Conservation (phyloP, 1,140 invertebrate species). For the Apis florea region DNA sequence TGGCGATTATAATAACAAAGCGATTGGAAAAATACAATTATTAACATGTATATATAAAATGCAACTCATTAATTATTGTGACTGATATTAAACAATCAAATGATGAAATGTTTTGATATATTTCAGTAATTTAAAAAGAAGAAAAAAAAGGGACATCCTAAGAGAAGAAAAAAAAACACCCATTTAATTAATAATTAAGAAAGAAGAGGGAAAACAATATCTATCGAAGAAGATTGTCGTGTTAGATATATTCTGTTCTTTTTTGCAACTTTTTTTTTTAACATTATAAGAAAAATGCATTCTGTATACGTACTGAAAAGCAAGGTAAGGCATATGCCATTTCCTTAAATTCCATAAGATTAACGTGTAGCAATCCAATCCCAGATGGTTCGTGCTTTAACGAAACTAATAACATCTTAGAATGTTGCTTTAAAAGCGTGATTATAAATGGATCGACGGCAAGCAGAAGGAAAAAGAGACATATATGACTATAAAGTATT, state of each 20-base stretch:
- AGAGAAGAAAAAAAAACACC: neutral
- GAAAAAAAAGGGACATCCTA: conserved; percentile 3
- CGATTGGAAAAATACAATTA: conserved; percentile 10
- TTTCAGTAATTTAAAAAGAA: neutral
- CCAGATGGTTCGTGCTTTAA: conserved; percentile 21
- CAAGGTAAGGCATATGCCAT: neutral
- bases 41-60: conserved; percentile 16
- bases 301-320: conserved; percentile 27
- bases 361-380: neutral
- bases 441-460: neutral
- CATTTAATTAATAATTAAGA: conserved; percentile 16
- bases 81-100: neutral
- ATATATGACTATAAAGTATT: conserved; percentile 68
- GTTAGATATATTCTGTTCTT: neutral
- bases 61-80: conserved; percentile 12
- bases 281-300: conserved; percentile 16
- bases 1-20: conserved; percentile 1
- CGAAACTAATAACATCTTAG: neutral
- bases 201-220: neutral
- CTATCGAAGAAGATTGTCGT: neutral
- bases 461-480: conserved; percentile 20
- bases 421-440: neutral
- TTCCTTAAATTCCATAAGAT: conserved; percentile 16
- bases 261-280: neutral
- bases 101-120: neutral